These are phyloP conservation scores for Polypterus senegalus DNA, from an alignment of 2,113 vertebrate species.

Conservation along the genomic window DNA sequence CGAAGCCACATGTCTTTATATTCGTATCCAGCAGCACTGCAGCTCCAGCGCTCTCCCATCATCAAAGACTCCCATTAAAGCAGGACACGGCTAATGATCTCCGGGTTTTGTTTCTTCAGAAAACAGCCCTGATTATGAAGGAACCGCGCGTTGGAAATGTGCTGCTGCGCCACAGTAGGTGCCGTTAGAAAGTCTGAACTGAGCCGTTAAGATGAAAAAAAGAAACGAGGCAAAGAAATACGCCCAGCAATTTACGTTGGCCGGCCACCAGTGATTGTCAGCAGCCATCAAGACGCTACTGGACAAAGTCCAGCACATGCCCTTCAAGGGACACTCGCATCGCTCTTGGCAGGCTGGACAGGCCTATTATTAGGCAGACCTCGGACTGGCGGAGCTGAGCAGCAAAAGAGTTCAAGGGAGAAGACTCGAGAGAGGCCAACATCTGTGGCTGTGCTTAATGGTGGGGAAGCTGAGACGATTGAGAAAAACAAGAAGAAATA, in stretches of 20 bases:
- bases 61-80: background rate
- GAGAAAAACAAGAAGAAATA: no score
- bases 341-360: conserved; percentile 36
- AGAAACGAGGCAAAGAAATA: conserved; percentile 23
- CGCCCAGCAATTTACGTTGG: conserved; percentile 40
- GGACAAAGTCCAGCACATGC: conserved; percentile 36
- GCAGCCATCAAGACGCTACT: conserved; percentile 34
- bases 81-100: conserved; percentile 16
- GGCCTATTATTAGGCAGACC: conserved; percentile 36
- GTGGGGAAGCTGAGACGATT: no score
- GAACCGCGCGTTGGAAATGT: conserved; percentile 20
- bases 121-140: conserved; percentile 16
- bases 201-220: conserved; percentile 26
- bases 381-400: no score
- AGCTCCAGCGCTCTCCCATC: no score
- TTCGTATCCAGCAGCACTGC: no score
- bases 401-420: no score
- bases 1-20: no score
- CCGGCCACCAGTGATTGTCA: conserved; percentile 42
- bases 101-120: conserved; percentile 11
- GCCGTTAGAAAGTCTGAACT: conserved; percentile 18
- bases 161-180: background rate
- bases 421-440: no score
- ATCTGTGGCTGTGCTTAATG: no score
- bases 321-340: conserved; percentile 46